phyloP scores from a whole-genome alignment of 2,888 invertebrate genomes.

The Tortricodes alternella region DNA sequence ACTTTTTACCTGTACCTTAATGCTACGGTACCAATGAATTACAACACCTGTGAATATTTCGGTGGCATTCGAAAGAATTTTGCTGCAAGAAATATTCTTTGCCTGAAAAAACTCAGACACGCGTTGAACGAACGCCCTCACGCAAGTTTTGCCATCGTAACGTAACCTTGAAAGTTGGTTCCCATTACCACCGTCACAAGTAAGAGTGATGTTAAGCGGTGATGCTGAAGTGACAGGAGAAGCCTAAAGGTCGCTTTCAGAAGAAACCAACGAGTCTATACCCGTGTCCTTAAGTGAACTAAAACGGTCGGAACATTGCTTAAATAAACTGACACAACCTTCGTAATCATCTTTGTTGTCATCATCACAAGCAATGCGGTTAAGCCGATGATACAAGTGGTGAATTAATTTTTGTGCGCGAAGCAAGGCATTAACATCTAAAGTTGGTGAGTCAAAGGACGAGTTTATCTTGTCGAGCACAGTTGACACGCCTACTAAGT shows the following conservation, averaged over 20 bases:
- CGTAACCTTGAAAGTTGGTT: not conserved
- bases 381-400: not conserved
- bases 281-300: not conserved
- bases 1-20: not conserved
- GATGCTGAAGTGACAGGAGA: not conserved
- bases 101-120: not conserved
- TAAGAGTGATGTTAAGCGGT: conserved; percentile 1
- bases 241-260: not conserved
- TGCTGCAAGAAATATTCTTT: not conserved
- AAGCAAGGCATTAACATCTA: not conserved
- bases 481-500: not conserved
- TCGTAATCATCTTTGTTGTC: not conserved
- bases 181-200: conserved; percentile 1
- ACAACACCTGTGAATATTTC: conserved; percentile 5
- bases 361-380: not conserved
- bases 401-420: not conserved
- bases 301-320: not conserved
- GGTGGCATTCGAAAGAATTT: not conserved
- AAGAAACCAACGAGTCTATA: not conserved
- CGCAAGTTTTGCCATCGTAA: conserved; percentile 7
- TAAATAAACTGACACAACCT: not conserved
- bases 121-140: conserved; percentile 7
- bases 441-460: not conserved
- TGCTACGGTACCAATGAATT: not conserved
- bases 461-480: not conserved